phyloP scores from a whole-genome alignment of 1,140 invertebrate genomes.

The Dolichoris vasculosae region DNA sequence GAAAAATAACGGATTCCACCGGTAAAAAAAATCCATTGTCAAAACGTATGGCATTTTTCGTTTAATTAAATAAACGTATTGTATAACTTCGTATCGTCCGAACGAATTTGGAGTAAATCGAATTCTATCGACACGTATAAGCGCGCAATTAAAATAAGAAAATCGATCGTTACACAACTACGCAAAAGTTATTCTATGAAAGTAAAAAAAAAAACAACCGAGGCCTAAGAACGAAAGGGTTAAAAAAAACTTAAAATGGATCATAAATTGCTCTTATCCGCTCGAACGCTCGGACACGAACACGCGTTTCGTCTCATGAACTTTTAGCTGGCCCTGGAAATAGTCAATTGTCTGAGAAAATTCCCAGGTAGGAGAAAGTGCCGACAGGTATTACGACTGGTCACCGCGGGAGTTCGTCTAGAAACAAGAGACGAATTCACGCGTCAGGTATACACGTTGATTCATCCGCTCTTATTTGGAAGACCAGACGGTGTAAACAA shows the following conservation, averaged over 20 bases:
- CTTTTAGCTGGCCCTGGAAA: not conserved
- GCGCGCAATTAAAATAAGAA: not conserved
- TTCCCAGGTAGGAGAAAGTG: not conserved
- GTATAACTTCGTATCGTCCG: too few relatives aligned
- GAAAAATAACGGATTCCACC: too few relatives aligned
- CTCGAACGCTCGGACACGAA: too few relatives aligned
- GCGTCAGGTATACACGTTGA: conserved; percentile 2
- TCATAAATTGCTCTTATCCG: not conserved
- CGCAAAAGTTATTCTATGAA: not conserved
- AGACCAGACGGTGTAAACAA: not conserved
- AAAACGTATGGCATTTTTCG: too few relatives aligned
- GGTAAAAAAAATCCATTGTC: too few relatives aligned
- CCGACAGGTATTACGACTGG: not conserved
- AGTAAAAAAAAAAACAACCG: not conserved
- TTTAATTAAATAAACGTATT: too few relatives aligned
- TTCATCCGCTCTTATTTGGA: conserved; percentile 20
- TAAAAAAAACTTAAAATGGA: not conserved
- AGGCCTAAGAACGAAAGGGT: not conserved
- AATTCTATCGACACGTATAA: too few relatives aligned
- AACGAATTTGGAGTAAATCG: too few relatives aligned
- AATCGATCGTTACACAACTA: not conserved
- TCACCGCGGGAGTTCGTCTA: not conserved
- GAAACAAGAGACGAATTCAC: not conserved
- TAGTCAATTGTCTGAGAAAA: not conserved
- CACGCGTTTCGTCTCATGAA: not conserved